Evolutionary conservation across 2,797 vertebrate species (phyloP), one percentile per base, ranked within the genome.

Genomic region (Gila robusta): DNA sequence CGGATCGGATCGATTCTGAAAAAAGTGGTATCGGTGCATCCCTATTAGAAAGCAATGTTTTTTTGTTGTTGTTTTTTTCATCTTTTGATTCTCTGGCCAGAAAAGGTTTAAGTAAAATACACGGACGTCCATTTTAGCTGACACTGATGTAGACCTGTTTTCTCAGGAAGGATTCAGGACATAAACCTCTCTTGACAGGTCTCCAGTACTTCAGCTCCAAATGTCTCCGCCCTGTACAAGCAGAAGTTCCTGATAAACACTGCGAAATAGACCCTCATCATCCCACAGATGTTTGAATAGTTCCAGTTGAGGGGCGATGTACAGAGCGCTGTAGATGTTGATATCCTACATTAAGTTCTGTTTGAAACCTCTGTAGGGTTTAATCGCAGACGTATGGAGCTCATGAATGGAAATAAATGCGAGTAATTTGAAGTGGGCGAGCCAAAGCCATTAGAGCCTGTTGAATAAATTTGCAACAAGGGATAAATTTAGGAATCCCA

Each of bases 271-370:
- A 41, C 49, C 54, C 77, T 80, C 84, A 64, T 72, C 84, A 39
- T 72, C 76, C 77, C 84, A 79, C 77, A 79, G 19, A 62, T 85
- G 84, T 85, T 80, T 80, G 77, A 80, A 72, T 79, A 80, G 84
- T 80, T 85, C 77, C 84, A 80, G 67, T 85, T 35, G 67, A 85
- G 78, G 23, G 67, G 52, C 28, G 7, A 37, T 80, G 77, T 52
- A 47, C 67, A 80, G 66, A 85, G 77, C 11, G 12, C 67, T 26
- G 84, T 44, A 66, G 84, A 74, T 72, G 56, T 86, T 86, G 78
- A 86, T 86, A 81, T 81, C 84, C 84, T 81, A 81, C 84, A 86
- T 86, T 74, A 86, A 81, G 32, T 74, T 86, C 79, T 54, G 70
- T 81, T 81, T 64, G 44, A 86, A 74, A 73, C 70, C 79, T 80